Evolutionary conservation across 2,797 vertebrate genomes (phyloP).

Genomic region (Mormyrops attenuatus): DNA sequence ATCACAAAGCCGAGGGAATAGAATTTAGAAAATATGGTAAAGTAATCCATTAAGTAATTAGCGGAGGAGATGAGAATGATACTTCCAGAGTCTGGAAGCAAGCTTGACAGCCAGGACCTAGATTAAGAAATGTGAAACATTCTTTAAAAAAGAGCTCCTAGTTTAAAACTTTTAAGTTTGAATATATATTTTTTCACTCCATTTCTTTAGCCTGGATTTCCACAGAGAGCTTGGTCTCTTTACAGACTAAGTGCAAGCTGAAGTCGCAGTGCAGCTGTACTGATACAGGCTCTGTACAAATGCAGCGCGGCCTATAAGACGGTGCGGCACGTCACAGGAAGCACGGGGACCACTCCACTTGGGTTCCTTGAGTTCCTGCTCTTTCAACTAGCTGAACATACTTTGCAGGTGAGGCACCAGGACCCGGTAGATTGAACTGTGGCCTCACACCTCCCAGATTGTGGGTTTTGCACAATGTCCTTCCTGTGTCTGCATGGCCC

Average conservation of each 20-base stretch:
- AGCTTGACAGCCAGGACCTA: not conserved
- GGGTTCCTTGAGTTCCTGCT: not conserved
- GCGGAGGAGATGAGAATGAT: not conserved
- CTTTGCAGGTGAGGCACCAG: not conserved
- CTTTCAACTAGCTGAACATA: not conserved
- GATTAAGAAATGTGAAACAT: not conserved
- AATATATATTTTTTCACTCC: not conserved
- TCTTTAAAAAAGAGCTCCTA: not conserved
- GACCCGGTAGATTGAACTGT: not conserved
- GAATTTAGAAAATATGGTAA: not conserved
- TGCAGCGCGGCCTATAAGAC: not conserved
- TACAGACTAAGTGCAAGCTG: not conserved
- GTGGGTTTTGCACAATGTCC: not conserved
- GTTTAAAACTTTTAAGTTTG: not conserved
- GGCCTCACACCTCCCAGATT: not conserved
- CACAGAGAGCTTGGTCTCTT: not conserved
- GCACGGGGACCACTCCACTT: not conserved
- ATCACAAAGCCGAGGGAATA: not conserved
- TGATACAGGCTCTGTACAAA: not conserved
- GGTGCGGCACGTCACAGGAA: not conserved
- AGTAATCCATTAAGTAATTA: not conserved
- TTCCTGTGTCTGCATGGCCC: not conserved
- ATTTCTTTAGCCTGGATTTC: not conserved
- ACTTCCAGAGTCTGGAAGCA: not conserved
- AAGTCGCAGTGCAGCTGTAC: not conserved